Evolutionary conservation across 2,797 vertebrate species (phyloP).

Genomic region (Clarias laeviceps): DNA sequence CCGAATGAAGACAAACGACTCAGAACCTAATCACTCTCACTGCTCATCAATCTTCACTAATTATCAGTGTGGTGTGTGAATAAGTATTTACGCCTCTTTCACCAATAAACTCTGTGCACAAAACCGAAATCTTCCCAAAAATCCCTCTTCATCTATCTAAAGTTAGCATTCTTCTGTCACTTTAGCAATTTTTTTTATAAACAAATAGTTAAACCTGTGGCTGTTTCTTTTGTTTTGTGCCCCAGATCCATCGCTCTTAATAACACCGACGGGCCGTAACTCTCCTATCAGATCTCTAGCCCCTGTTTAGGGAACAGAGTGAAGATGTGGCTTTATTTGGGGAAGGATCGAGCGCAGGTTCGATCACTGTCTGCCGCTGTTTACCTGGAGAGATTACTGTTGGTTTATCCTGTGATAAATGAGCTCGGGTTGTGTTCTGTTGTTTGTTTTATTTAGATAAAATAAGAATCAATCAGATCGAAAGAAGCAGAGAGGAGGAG

Average conservation of each 20-base stretch:
- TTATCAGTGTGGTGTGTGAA: neutral
- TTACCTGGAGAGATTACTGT: constrained; percentile 11
- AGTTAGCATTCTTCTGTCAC: neutral
- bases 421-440: neutral
- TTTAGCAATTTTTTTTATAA: neutral
- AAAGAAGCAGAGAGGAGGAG: neutral
- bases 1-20: constrained; percentile 5
- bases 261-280: neutral
- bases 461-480: constrained; percentile 10
- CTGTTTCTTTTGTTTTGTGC: neutral
- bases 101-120: neutral
- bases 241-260: constrained; percentile 18
- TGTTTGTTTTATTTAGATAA: constrained; percentile 24
- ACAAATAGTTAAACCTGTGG: neutral
- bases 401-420: constrained; percentile 29
- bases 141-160: neutral
- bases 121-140: neutral
- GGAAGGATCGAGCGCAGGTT: constrained; percentile 20
- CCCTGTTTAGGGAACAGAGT: neutral
- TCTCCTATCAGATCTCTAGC: neutral
- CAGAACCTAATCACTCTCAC: neutral
- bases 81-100: neutral
- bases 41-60: constrained; percentile 7
- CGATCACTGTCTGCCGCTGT: constrained; percentile 19
- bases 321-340: neutral